These are phyloP conservation scores for Morinoia aosen DNA, from an alignment of 2,888 invertebrate genomes.

Conservation along the genomic window DNA sequence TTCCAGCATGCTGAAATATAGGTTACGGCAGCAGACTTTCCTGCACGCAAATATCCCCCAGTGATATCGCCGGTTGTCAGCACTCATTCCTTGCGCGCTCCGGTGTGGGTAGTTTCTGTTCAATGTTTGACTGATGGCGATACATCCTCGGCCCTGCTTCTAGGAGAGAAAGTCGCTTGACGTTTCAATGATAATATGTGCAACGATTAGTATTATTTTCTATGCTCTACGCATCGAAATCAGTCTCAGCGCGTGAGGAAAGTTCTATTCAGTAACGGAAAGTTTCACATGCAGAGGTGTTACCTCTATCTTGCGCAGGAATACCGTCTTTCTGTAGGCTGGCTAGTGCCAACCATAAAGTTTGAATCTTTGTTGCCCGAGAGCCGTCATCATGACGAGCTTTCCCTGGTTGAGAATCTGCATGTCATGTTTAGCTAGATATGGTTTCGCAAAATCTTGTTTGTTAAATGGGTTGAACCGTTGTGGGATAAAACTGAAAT, in stretches of 20 bases:
- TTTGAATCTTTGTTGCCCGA: not conserved
- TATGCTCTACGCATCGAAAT: not conserved
- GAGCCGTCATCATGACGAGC: slow-evolving; percentile 4
- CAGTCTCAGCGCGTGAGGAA: not conserved
- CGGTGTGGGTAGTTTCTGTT: not conserved
- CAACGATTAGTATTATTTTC: not conserved
- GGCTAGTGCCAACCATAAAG: not conserved
- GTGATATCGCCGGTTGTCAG: not conserved
- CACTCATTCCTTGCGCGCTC: not conserved
- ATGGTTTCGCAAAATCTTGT: not conserved
- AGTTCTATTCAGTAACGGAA: not conserved
- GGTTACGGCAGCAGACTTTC: slow-evolving; percentile 14
- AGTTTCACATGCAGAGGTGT: not conserved
- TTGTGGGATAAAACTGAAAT: not conserved
- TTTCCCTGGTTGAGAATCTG: not conserved
- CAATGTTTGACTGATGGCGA: not conserved
- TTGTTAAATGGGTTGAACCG: not conserved
- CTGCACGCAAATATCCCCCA: not conserved
- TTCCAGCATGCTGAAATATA: not conserved
- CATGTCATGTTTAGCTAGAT: not conserved
- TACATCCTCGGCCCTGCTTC: not conserved
- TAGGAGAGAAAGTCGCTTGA: not conserved
- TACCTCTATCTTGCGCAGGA: not conserved
- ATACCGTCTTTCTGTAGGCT: not conserved
- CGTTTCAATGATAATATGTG: not conserved